A percentile compares a stretch with the other conserved stretches of the same genome.
phyloP scores from a whole-genome alignment of 1,140 invertebrate genomes.

The Ditylenchus dipsaci region DNA sequence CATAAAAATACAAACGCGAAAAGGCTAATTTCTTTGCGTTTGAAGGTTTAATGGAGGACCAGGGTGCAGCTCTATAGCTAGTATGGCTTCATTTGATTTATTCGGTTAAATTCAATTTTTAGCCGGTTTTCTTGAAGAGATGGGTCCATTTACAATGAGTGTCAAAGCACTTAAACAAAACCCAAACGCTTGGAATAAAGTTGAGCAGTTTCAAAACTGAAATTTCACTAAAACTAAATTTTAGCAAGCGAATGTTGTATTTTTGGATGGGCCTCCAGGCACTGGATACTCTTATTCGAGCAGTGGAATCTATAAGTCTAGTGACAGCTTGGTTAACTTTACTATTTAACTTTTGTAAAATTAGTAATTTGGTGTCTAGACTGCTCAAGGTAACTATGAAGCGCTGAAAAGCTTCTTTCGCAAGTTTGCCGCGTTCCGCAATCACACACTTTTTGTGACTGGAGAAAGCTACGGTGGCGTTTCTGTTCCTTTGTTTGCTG shows the following conservation, averaged over 20 bases:
- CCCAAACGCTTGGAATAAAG: neutral
- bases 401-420: slow-evolving; percentile 63
- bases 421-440: slow-evolving; percentile 62
- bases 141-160: neutral
- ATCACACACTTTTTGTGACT: slow-evolving; percentile 60
- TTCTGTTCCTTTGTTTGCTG: slow-evolving; percentile 61
- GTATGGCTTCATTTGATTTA: neutral
- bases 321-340: slow-evolving; percentile 30
- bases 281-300: slow-evolving; percentile 34
- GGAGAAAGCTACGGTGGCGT: slow-evolving; percentile 61
- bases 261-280: slow-evolving; percentile 44
- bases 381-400: slow-evolving; percentile 59
- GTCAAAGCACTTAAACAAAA: neutral
- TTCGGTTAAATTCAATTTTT: neutral
- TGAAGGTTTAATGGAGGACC: neutral
- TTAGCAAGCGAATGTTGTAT: slow-evolving; percentile 48
- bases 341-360: too few relatives aligned
- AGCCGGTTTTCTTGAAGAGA: neutral
- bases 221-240: too few relatives aligned
- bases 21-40: too few relatives aligned
- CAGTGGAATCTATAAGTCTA: slow-evolving; percentile 2
- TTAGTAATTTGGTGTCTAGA: slow-evolving; percentile 24
- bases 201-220: too few relatives aligned
- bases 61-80: neutral
- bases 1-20: too few relatives aligned